These are phyloP conservation scores for Montipora cactus DNA, from an alignment of 64 coral and sea anemone genomes.

Conservation along the genomic window DNA sequence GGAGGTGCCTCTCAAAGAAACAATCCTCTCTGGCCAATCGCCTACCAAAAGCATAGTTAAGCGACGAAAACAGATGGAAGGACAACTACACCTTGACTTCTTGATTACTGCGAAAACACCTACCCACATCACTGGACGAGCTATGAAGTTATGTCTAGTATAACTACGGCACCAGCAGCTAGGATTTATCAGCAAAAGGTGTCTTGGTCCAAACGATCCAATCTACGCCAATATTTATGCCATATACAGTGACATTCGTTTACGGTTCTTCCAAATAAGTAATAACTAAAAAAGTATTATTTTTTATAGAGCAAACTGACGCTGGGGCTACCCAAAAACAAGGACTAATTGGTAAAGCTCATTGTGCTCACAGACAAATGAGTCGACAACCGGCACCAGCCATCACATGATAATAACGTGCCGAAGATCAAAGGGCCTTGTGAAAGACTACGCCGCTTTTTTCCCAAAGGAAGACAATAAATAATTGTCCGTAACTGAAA, in stretches of 20 bases:
- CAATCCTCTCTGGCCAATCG: too few relatives aligned
- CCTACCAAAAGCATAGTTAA: too few relatives aligned
- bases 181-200: not conserved
- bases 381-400: not conserved
- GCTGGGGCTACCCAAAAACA: not conserved
- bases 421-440: not conserved
- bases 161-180: not conserved
- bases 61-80: too few relatives aligned
- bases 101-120: not conserved
- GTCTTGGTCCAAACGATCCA: not conserved
- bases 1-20: too few relatives aligned
- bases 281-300: not conserved
- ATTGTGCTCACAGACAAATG: not conserved
- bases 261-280: not conserved
- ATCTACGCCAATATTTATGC: not conserved
- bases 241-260: not conserved
- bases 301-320: not conserved
- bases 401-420: conserved; percentile 19
- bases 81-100: not conserved
- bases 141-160: not conserved
- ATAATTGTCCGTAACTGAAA: not conserved
- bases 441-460: not conserved
- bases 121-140: not conserved
- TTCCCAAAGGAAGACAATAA: not conserved
- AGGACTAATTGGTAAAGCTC: not conserved